Conservation (phyloP, 2,888 invertebrate genomes). For the Microctonus aethiopoides region DNA sequence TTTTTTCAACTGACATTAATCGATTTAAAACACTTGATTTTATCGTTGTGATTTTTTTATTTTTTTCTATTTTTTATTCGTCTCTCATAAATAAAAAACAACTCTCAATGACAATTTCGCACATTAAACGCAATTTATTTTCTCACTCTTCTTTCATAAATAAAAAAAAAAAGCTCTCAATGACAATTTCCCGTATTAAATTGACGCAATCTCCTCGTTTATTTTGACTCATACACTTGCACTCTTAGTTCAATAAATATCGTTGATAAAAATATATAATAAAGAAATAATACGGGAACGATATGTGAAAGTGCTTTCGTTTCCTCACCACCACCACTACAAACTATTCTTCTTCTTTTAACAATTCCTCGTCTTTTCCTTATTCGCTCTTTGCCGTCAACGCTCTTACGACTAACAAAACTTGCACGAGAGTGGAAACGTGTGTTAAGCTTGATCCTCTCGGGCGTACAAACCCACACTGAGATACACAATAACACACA, state of each 20-base stretch:
- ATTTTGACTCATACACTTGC: neutral
- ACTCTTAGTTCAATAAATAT: neutral
- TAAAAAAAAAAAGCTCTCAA: no score
- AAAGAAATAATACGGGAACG: conserved; percentile 24
- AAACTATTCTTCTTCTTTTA: neutral
- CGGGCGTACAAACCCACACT: neutral
- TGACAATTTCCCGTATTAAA: neutral
- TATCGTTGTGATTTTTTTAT: neutral
- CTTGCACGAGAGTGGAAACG: conserved; percentile 39
- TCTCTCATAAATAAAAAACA: neutral
- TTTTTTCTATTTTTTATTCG: no score
- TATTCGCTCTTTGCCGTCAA: conserved; percentile 15
- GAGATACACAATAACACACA: neutral
- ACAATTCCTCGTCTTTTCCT: conserved; percentile 6
- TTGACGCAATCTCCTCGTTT: neutral
- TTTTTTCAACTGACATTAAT: neutral
- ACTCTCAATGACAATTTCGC: no score
- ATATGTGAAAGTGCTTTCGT: conserved; percentile 14
- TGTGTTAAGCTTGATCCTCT: conserved; percentile 38
- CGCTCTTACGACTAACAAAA: conserved; percentile 15
- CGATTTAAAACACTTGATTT: neutral
- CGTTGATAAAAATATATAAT: neutral
- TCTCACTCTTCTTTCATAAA: no score
- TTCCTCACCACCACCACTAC: neutral
- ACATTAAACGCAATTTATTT: no score